A percentile compares a stretch with the other conserved stretches of the same genome.
Conservation (phyloP, 2,797 vertebrate species). For the Gambelia wislizenii region DNA sequence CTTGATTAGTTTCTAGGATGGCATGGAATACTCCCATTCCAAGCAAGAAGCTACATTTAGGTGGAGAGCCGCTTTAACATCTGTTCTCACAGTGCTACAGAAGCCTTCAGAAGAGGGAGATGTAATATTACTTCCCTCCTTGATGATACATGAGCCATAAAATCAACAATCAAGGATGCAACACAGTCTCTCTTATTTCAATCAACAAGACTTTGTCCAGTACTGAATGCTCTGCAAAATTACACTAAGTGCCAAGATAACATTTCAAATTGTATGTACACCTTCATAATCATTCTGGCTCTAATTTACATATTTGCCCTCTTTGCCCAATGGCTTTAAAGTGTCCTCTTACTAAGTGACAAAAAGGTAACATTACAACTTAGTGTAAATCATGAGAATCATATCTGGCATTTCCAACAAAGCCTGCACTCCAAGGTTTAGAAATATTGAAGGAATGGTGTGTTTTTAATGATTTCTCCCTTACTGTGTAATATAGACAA, state of each 20-base stretch:
- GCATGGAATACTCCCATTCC: not conserved
- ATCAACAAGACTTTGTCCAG: not conserved
- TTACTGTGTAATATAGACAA: constrained; percentile 11
- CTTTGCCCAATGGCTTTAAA: constrained; percentile 8
- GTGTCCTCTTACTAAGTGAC: not conserved
- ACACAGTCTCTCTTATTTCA: not conserved
- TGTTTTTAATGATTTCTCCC: constrained; percentile 29
- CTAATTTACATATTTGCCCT: constrained; percentile 3
- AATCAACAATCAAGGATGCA: not conserved
- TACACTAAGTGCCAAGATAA: not conserved
- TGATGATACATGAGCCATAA: not conserved
- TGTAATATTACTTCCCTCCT: not conserved
- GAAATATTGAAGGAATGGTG: constrained; percentile 11
- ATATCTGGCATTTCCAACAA: constrained; percentile 20
- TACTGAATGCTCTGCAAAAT: not conserved
- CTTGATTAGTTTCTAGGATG: not conserved
- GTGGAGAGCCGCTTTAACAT: not conserved
- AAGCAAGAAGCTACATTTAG: not conserved
- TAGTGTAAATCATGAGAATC: constrained; percentile 6
- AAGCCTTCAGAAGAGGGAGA: not conserved
- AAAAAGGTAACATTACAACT: constrained; percentile 12
- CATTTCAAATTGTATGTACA: not conserved
- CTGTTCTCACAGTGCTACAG: not conserved
- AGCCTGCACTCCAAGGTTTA: not conserved
- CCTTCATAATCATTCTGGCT: not conserved